These are phyloP conservation scores for Nerophis lumbriciformis DNA, from an alignment of 2,113 vertebrate species.

Conservation along the genomic window DNA sequence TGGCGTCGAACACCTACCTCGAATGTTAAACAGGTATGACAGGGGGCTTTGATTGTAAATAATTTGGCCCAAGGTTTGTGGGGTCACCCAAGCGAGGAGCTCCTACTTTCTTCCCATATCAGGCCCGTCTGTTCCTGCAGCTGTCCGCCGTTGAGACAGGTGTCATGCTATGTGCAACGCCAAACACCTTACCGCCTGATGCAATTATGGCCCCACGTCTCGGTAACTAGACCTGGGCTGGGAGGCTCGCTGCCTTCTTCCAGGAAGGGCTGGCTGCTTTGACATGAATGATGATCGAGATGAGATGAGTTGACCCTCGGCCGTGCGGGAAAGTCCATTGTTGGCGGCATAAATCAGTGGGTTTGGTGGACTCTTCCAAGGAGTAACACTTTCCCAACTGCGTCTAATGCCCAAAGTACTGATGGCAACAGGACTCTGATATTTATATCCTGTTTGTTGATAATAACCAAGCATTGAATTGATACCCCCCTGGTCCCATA, in stretches of 20 bases:
- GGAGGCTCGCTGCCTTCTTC: conserved; percentile 27
- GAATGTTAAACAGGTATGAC: conserved; percentile 70
- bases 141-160: conserved; percentile 59
- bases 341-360: conserved; percentile 57
- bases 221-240: conserved; percentile 53
- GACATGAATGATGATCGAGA: conserved; percentile 60
- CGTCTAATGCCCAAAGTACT: no score
- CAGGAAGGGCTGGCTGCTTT: conserved; percentile 21
- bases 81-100: conserved; percentile 62
- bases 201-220: conserved; percentile 39
- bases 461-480: no score
- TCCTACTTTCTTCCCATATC: conserved; percentile 56
- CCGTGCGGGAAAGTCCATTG: conserved; percentile 58
- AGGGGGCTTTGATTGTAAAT: conserved; percentile 73
- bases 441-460: no score
- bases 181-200: conserved; percentile 53
- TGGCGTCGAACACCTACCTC: conserved; percentile 33
- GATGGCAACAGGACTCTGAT: no score
- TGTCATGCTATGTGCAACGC: conserved; percentile 45
- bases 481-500: no score
- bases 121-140: conserved; percentile 68
- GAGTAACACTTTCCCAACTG: no score
- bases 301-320: conserved; percentile 53
- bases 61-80: conserved; percentile 67
- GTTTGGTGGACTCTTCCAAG: conserved; percentile 22